Conservation (phyloP, 2,113 vertebrate genomes). For the Phoxinus phoxinus region DNA sequence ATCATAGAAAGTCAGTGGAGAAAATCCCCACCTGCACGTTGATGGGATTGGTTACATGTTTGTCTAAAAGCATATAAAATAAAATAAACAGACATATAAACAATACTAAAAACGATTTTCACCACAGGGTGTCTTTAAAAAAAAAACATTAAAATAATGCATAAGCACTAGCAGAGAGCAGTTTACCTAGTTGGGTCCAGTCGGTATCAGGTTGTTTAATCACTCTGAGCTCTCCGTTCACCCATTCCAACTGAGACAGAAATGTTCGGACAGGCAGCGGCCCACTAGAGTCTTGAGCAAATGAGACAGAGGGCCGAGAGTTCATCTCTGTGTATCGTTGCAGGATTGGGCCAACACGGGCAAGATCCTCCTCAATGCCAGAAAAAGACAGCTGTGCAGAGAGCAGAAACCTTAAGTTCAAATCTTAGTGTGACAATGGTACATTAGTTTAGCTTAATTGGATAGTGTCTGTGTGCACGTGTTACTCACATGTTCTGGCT, state of each 20-base stretch:
- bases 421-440: not conserved
- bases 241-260: slow-evolving; percentile 86
- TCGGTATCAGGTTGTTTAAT: slow-evolving; percentile 65
- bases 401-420: not conserved
- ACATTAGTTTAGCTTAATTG: not conserved
- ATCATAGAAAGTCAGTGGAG: too few relatives aligned
- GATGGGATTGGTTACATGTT: too few relatives aligned
- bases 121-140: too few relatives aligned
- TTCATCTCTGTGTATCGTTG: slow-evolving; percentile 83
- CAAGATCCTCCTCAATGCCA: slow-evolving; percentile 82
- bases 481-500: slow-evolving; percentile 59
- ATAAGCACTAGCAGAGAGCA: not conserved
- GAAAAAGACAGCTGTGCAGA: slow-evolving; percentile 55
- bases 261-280: slow-evolving; percentile 82
- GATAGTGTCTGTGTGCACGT: slow-evolving; percentile 36
- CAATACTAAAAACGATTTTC: too few relatives aligned
- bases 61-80: too few relatives aligned
- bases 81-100: too few relatives aligned
- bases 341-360: slow-evolving; percentile 78
- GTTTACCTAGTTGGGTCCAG: slow-evolving; percentile 75
- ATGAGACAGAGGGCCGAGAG: slow-evolving; percentile 75
- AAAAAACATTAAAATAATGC: too few relatives aligned
- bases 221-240: slow-evolving; percentile 80
- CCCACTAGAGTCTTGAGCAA: slow-evolving; percentile 77
- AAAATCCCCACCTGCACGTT: too few relatives aligned